phyloP scores from a whole-genome alignment of 2,113 vertebrate species.

The Ageneiosus marmoratus region DNA sequence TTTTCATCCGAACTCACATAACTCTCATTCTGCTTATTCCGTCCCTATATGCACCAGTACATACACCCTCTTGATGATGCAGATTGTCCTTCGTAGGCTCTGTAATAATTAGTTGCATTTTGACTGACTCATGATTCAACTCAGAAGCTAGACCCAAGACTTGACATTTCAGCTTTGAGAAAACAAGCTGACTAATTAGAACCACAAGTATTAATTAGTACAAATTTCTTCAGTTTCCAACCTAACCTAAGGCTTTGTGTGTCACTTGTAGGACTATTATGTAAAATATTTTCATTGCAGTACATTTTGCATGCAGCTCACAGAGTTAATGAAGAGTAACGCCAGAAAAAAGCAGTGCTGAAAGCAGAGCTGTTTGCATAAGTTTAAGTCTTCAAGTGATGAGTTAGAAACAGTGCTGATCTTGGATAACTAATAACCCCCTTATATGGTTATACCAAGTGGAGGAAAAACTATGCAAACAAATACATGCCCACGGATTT shows the following conservation, averaged over 20 bases:
- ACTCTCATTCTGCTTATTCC: neutral
- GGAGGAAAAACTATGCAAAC: too few relatives aligned
- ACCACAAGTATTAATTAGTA: neutral
- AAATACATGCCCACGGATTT: too few relatives aligned
- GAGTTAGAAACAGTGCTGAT: neutral
- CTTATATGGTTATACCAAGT: too few relatives aligned
- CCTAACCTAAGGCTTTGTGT: neutral
- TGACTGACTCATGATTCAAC: neutral
- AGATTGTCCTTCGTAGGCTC: neutral
- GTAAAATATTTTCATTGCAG: neutral
- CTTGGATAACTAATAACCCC: too few relatives aligned
- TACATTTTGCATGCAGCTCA: neutral
- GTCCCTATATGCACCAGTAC: neutral
- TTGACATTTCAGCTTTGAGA: neutral
- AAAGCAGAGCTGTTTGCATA: neutral
- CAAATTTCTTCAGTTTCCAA: neutral
- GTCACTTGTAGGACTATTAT: neutral
- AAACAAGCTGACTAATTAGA: neutral
- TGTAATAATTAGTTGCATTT: neutral
- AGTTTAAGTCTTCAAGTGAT: neutral
- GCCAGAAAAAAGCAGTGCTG: neutral
- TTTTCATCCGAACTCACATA: neutral
- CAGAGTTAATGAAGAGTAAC: neutral
- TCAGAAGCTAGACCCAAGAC: neutral
- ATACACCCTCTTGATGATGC: neutral